Conservation (phyloP, 2,797 vertebrate genomes). For the Thamnophis elegans region DNA sequence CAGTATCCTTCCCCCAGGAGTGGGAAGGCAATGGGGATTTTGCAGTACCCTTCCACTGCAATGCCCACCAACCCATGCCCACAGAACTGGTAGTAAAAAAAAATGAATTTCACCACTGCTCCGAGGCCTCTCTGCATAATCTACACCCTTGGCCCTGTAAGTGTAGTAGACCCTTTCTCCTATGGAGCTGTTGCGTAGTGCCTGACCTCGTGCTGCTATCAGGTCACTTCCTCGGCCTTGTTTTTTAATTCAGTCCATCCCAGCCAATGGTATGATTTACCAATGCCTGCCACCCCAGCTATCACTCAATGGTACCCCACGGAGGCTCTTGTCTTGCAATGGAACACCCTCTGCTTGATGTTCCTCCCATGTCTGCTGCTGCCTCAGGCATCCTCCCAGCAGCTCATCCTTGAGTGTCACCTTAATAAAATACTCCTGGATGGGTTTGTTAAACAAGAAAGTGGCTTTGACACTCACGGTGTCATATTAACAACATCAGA, state of each 20-base stretch:
- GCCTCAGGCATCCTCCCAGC: neutral
- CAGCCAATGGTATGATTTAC: neutral
- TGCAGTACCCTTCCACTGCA: too few relatives aligned
- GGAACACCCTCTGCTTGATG: neutral
- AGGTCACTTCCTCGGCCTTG: neutral
- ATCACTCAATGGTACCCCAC: neutral
- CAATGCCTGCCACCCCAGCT: neutral
- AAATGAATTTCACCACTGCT: neutral
- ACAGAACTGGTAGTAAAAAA: too few relatives aligned
- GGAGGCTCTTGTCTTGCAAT: neutral
- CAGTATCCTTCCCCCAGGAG: too few relatives aligned
- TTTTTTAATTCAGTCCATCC: neutral
- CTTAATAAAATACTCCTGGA: neutral
- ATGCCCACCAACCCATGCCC: too few relatives aligned
- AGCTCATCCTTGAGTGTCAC: neutral
- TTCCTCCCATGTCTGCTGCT: neutral
- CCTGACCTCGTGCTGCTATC: too few relatives aligned
- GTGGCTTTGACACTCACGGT: neutral
- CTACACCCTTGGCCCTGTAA: neutral
- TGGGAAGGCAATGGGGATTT: too few relatives aligned
- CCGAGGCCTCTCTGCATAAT: neutral
- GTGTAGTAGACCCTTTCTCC: neutral
- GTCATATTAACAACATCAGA: neutral
- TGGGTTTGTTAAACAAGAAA: neutral
- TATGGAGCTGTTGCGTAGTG: neutral